Base-by-base conservation (phyloP, 2,113 vertebrate genomes). In the Corvus cornix region DNA sequence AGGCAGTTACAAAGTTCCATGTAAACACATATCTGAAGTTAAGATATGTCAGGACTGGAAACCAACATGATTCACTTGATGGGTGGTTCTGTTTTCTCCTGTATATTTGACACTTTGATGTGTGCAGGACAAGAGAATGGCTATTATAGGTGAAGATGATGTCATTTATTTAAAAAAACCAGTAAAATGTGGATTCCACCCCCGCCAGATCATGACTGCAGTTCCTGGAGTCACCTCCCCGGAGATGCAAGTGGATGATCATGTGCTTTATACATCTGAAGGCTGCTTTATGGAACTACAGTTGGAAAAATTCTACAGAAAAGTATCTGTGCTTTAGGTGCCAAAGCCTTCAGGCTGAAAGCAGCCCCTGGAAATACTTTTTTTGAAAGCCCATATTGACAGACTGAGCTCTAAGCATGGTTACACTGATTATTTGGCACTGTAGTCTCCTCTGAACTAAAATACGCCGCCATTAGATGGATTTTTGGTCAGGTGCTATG, bases 371-470 rank as follows among this genome's bases (percentile, higher is more conserved):
- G 66, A 96, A 97, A 95, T 10, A 30, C 41, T 49, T 88, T 56
- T 35, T 93, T 88, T 95, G 80, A 94, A 96, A 97, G 53, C 59
- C 43, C 41, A 2, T 93, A 97, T 92, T 83, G 87, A 95, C 74
- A 95, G 86, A 48, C 52, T 80, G 89, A 96, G 56, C 56, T 95
- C 89, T 95, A 83, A 96, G 78, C 91, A 82, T 26, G 96, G 83
- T 95, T 97, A 85, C 35, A 89, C 51, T 88, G 91, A 87, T 96
- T 96, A 85, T 70, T 74, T 39, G 82, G 94, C 97, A 95, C 89
- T 93, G 64, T 7, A 66, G 33, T 67, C 89, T 92, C 81, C 90
- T 89, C 91, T 93, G 35, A 26, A 80, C 72, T 80, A 43, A 93
- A 97, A 78, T 63, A 30, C 8, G 0, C 68, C 0, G 2, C 83